Percentiles rank a stretch among this genome's conserved stretches.
Conservation (phyloP, 2,797 vertebrate species). For the Propithecus perrieri region DNA sequence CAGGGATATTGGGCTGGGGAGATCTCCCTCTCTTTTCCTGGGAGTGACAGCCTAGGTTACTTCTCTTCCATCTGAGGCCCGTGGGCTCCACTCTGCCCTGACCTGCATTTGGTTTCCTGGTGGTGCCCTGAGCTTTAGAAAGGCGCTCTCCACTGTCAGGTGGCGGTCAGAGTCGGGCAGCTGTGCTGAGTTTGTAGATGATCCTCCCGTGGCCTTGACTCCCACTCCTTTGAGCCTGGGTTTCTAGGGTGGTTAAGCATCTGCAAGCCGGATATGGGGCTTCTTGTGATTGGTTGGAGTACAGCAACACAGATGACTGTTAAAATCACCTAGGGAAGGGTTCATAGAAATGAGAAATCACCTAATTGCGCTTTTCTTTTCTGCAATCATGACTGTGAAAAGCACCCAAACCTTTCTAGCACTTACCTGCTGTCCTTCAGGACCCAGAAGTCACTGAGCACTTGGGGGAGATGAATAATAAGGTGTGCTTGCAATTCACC, state of each 20-base stretch:
- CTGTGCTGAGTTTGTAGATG: not conserved
- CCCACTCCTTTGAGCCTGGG: not conserved
- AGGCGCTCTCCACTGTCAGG: not conserved
- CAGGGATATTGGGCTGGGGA: accelerated
- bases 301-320: not conserved
- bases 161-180: not conserved
- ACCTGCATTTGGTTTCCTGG: not conserved
- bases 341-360: not conserved
- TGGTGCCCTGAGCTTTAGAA: not conserved
- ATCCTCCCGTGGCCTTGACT: not conserved
- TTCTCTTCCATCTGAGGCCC: not conserved
- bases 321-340: not conserved
- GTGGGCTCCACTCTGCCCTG: not conserved
- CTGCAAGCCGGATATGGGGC: not conserved
- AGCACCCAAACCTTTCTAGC: not conserved
- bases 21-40: not conserved
- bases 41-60: accelerated
- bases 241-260: not conserved
- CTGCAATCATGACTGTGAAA: not conserved
- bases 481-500: accelerated
- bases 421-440: not conserved
- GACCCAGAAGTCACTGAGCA: not conserved
- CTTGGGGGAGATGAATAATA: not conserved
- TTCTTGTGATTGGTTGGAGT: not conserved
- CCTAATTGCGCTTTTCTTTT: not conserved